These are phyloP conservation scores for Hydrolagus colliei DNA, from an alignment of 2,797 vertebrate species.

Conservation along the genomic window DNA sequence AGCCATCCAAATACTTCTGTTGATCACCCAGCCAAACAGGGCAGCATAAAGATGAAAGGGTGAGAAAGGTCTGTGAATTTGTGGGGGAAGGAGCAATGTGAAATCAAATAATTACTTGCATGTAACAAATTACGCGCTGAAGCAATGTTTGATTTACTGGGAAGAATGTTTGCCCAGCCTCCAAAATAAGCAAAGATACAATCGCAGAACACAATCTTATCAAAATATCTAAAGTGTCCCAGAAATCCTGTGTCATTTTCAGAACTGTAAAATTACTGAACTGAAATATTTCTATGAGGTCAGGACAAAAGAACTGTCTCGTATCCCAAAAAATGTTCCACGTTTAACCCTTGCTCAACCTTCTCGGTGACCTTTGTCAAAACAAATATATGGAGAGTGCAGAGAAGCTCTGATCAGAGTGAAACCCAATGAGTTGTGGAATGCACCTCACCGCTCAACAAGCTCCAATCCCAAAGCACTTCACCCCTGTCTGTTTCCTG, in stretches of 20 bases:
- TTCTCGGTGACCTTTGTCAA: neutral
- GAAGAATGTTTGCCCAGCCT: neutral
- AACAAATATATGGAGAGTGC: neutral
- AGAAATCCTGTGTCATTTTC: neutral
- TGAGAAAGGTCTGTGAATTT: too few species aligned
- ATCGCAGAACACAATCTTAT: constrained; percentile 14
- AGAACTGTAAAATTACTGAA: constrained; percentile 1
- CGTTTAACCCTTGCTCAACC: neutral
- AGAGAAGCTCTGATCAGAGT: neutral
- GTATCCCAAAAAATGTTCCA: neutral
- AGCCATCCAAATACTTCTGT: too few species aligned
- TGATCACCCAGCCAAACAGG: too few species aligned
- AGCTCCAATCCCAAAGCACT: too few species aligned
- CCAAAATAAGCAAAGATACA: constrained; percentile 19
- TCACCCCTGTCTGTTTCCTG: too few species aligned
- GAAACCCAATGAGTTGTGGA: too few species aligned
- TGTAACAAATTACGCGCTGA: too few species aligned
- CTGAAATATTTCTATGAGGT: neutral
- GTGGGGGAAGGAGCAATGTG: too few species aligned
- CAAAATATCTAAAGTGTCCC: neutral
- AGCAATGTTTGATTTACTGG: constrained; percentile 20
- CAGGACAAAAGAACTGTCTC: neutral
- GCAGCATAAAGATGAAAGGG: too few species aligned
- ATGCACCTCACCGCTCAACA: too few species aligned
- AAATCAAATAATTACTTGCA: too few species aligned